Evolutionary conservation across 2,113 vertebrate species (phyloP).

Genomic region (Centropus unirufus): DNA sequence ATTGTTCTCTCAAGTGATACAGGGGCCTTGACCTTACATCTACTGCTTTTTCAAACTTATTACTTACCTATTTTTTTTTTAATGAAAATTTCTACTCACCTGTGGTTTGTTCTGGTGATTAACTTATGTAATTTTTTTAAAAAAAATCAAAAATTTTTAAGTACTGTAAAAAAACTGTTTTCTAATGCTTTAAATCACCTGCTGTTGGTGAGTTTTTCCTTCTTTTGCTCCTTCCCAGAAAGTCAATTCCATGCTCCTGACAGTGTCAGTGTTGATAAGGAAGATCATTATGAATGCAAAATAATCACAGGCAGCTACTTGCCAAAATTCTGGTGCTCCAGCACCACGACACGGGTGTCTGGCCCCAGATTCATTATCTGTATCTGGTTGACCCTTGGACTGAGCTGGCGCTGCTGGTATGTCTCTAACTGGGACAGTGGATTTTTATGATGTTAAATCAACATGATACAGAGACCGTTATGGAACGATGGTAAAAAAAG

Average conservation of each 20-base stretch:
- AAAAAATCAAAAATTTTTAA: neutral
- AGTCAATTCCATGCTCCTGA: neutral
- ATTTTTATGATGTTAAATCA: neutral
- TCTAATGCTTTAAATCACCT: neutral
- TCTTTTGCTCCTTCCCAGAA: neutral
- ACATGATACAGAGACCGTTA: neutral
- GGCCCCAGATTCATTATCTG: neutral
- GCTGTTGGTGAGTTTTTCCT: neutral
- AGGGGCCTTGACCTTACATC: neutral
- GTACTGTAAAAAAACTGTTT: neutral
- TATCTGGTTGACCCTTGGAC: neutral
- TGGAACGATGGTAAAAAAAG: neutral
- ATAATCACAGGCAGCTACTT: neutral
- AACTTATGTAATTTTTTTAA: neutral
- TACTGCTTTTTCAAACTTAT: slow-evolving; percentile 1
- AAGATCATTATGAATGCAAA: neutral
- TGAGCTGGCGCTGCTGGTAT: neutral
- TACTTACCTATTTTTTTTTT: neutral
- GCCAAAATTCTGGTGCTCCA: neutral
- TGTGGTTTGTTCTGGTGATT: neutral
- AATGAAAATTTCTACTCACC: neutral
- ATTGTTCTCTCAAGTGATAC: slow-evolving; percentile 14
- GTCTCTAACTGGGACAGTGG: neutral
- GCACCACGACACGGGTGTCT: rapidly evolving
- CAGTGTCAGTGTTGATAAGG: neutral